Conservation (phyloP, 2,797 vertebrate species). For the Silurus aristotelis region DNA sequence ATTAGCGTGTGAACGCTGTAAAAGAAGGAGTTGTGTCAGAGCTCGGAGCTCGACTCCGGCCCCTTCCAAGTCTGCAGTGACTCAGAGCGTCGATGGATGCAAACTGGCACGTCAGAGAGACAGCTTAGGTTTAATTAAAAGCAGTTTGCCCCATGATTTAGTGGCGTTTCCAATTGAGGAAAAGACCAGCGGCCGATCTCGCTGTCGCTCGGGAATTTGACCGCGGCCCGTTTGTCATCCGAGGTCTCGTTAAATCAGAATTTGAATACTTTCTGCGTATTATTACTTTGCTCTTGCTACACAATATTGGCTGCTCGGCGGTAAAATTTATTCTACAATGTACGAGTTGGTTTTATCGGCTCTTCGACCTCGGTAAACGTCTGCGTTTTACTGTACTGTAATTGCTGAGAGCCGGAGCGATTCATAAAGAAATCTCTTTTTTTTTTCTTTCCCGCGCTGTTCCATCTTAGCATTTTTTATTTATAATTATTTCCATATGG, state of each 20-base stretch:
- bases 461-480: slow-evolving; percentile 52
- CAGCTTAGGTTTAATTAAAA: slow-evolving; percentile 57
- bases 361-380: slow-evolving; percentile 60
- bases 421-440: slow-evolving; percentile 59
- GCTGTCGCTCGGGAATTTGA: slow-evolving; percentile 55
- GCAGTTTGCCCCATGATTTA: slow-evolving; percentile 52
- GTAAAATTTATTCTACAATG: slow-evolving; percentile 51
- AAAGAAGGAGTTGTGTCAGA: neutral
- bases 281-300: slow-evolving; percentile 34
- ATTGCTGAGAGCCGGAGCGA: slow-evolving; percentile 59
- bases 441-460: neutral
- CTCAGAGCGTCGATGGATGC: slow-evolving; percentile 36
- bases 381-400: slow-evolving; percentile 59
- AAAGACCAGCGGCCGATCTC: slow-evolving; percentile 44
- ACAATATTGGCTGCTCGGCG: slow-evolving; percentile 45
- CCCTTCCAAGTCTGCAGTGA: slow-evolving; percentile 27
- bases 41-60: neutral
- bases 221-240: slow-evolving; percentile 50
- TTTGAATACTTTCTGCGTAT: slow-evolving; percentile 50
- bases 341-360: slow-evolving; percentile 52
- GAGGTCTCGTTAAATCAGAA: slow-evolving; percentile 57
- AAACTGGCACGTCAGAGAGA: slow-evolving; percentile 44
- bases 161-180: slow-evolving; percentile 32
- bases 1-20: neutral
- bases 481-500: slow-evolving; percentile 68